Evolutionary conservation across 2,797 vertebrate genomes (phyloP), one percentile per base, ranked within the genome.

Genomic region (Carduelis carduelis): DNA sequence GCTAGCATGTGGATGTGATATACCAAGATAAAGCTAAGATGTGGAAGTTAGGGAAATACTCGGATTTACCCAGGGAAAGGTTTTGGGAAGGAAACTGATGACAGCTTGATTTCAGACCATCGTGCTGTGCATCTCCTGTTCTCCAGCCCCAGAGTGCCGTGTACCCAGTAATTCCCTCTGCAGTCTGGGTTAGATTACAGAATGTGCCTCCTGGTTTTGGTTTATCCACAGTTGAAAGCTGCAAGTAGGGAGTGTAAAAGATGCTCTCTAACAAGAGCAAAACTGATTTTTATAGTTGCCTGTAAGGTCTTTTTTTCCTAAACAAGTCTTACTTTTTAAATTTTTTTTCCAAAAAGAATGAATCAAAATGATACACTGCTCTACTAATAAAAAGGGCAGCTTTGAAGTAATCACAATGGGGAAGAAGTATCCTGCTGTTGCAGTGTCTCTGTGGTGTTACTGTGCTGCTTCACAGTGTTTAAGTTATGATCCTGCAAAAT

Each of bases 191-290:
- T 88, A 46, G 52, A 93, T 96, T 95, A 92, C 50, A 39, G 83
- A 70, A 86, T 60, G 77, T 47, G 90, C 91, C 91, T 96, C 93
- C 91, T 96, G 90, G 49, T 94, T 95, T 96, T 96, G 85, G 60
- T 95, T 96, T 95, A 63, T 78, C 75, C 78, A 68, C 60, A 75
- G 49, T 61, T 93, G 81, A 95, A 95, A 87, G 69, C 64, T 91
- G 77, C 30, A 65, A 83, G 61, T 26, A 76, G 78, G n/a, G 57
- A 93, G 80, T 8, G 70, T 63, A 76, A 72, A 89, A 83, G 78
- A 65, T 1, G 0, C 34, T 59, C 70, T 80, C 83, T 92, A 93
- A 91, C 63, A 89, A 74, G 75, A 87, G 39, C 44, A 68, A 92
- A 96, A 60, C 23, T 1, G 4, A 52, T 92, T 94, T 93, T 96